Conservation (phyloP, 2,113 vertebrate genomes). For the Myanophis thanlyinensis region DNA sequence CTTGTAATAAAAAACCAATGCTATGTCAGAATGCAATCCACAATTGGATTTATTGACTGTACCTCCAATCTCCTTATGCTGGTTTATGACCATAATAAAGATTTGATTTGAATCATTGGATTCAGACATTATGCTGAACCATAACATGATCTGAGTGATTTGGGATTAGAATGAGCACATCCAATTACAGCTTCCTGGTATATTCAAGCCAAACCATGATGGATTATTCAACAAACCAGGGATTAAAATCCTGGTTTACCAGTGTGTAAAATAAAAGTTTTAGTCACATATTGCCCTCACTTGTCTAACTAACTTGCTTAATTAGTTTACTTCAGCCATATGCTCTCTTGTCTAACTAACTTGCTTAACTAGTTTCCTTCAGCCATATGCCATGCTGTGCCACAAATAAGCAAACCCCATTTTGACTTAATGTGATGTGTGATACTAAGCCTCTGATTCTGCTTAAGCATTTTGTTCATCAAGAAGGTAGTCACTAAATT, state of each 20-base stretch:
- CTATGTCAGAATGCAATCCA: neutral
- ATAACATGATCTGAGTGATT: neutral
- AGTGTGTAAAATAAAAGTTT: neutral
- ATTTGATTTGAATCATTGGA: neutral
- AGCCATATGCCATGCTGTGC: neutral
- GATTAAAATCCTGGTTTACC: neutral
- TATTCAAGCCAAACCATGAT: neutral
- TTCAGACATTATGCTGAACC: neutral
- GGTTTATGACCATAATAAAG: neutral
- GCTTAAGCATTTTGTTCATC: neutral
- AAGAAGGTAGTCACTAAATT: neutral
- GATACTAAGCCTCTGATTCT: neutral
- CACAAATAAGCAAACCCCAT: neutral
- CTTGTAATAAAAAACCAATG: neutral
- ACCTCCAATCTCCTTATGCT: neutral
- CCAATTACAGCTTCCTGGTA: neutral
- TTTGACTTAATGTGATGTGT: neutral
- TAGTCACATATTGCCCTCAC: neutral
- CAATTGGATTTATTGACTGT: neutral
- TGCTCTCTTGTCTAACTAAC: neutral
- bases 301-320: neutral
- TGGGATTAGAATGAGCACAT: neutral
- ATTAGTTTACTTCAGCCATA: neutral
- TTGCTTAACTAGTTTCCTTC: neutral
- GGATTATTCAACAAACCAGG: neutral